phyloP scores from a whole-genome alignment of 2,797 vertebrate species.

The Amblyopsis hoosieri region DNA sequence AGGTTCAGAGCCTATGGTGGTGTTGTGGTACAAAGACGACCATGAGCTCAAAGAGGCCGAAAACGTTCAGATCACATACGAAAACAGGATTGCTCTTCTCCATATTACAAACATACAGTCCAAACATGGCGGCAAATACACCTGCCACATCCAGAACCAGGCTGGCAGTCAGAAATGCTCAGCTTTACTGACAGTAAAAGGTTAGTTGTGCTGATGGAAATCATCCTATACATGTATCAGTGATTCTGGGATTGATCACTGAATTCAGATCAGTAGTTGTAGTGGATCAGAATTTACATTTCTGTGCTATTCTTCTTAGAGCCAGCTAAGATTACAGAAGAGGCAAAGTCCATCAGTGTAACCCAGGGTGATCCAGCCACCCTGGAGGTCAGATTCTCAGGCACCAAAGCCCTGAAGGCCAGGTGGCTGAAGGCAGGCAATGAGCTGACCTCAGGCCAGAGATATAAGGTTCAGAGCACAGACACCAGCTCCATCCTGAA shows the following conservation, averaged over 20 bases:
- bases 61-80: slow-evolving; percentile 87
- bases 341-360: slow-evolving; percentile 92
- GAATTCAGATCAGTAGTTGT: background rate
- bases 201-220: slow-evolving; percentile 75
- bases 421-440: slow-evolving; percentile 90
- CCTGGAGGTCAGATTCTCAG: slow-evolving; percentile 92
- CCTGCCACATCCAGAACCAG: slow-evolving; percentile 95
- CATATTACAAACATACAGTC: slow-evolving; percentile 85
- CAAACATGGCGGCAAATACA: slow-evolving; percentile 91
- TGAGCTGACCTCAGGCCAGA: slow-evolving; percentile 84
- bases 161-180: slow-evolving; percentile 94
- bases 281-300: background rate
- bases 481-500: slow-evolving; percentile 91
- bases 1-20: slow-evolving; percentile 89
- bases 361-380: slow-evolving; percentile 94
- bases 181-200: slow-evolving; percentile 91
- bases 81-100: slow-evolving; percentile 85
- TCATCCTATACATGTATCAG: background rate
- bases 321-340: slow-evolving; percentile 91
- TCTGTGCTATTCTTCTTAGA: slow-evolving; percentile 77
- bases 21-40: slow-evolving; percentile 94
- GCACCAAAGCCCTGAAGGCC: slow-evolving; percentile 89
- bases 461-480: slow-evolving; percentile 89
- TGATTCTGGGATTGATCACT: background rate
- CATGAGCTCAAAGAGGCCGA: slow-evolving; percentile 91